phyloP scores from a whole-genome alignment of 1,140 invertebrate genomes.

The Cydia strobilella region DNA sequence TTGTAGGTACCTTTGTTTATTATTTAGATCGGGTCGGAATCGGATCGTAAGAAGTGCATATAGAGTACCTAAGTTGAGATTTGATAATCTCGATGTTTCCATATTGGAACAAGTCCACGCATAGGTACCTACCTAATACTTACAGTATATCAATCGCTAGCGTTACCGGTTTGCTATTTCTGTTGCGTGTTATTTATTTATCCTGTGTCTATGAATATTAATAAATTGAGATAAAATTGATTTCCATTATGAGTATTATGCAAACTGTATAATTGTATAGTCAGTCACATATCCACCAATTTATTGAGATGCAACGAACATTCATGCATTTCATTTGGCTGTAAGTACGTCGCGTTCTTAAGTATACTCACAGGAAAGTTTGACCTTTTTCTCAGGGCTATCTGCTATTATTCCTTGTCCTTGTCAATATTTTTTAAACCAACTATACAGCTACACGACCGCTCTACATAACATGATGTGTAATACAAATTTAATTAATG shows the following conservation, averaged over 20 bases:
- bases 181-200: background rate
- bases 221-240: background rate
- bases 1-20: background rate
- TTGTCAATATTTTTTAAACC: background rate
- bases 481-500: background rate
- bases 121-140: background rate
- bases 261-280: background rate
- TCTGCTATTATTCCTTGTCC: background rate
- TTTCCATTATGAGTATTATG: background rate
- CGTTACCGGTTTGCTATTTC: slow-evolving; percentile 6
- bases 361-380: too few relatives aligned
- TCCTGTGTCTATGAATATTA: background rate
- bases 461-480: background rate
- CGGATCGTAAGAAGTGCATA: too few relatives aligned
- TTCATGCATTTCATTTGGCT: too few relatives aligned
- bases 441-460: background rate
- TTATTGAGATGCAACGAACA: too few relatives aligned
- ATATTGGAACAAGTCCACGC: background rate
- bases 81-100: background rate
- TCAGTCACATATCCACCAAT: too few relatives aligned
- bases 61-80: too few relatives aligned
- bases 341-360: too few relatives aligned
- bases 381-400: too few relatives aligned
- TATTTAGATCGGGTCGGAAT: background rate
- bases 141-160: background rate